Conservation (phyloP, 1,140 invertebrate species). For the Caenorhabditis remanei region DNA sequence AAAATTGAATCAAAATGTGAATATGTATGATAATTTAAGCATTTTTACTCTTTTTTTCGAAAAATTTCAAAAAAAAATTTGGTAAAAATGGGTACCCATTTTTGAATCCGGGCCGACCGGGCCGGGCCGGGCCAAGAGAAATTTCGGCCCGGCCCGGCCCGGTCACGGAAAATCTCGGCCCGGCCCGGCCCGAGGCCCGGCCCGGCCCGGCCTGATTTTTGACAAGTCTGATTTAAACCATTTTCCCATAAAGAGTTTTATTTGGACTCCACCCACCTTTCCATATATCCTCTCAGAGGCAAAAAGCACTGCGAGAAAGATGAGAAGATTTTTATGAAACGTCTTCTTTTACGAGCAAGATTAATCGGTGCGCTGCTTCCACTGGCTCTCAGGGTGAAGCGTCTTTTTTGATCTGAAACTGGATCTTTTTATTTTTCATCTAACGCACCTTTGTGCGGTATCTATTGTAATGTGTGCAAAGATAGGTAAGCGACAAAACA, state of each 20-base stretch:
- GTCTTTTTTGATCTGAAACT: conserved; percentile 4
- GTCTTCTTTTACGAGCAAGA: conserved; percentile 55
- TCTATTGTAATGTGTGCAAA: conserved; percentile 22
- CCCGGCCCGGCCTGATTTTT: no score
- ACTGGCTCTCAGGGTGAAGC: neutral
- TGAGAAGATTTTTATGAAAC: conserved; percentile 25
- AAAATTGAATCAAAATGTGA: no score
- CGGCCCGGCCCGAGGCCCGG: no score
- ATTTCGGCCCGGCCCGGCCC: no score
- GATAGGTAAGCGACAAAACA: neutral
- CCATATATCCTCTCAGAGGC: neutral
- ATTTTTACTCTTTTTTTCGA: no score
- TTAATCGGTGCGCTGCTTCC: conserved; percentile 26
- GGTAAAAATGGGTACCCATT: no score
- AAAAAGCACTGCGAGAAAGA: conserved; percentile 40
- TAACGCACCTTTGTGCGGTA: neutral
- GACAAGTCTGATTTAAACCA: no score
- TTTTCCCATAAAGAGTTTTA: neutral
- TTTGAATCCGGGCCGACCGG: no score
- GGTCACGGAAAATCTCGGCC: no score
- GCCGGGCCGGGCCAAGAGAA: no score
- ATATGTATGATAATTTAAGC: no score
- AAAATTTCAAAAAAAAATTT: no score
- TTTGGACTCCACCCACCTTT: conserved; percentile 25
- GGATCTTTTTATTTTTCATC: neutral